These are phyloP conservation scores for Lutraria rhynchaena DNA, from an alignment of 1,140 invertebrate genomes.

Conservation along the genomic window DNA sequence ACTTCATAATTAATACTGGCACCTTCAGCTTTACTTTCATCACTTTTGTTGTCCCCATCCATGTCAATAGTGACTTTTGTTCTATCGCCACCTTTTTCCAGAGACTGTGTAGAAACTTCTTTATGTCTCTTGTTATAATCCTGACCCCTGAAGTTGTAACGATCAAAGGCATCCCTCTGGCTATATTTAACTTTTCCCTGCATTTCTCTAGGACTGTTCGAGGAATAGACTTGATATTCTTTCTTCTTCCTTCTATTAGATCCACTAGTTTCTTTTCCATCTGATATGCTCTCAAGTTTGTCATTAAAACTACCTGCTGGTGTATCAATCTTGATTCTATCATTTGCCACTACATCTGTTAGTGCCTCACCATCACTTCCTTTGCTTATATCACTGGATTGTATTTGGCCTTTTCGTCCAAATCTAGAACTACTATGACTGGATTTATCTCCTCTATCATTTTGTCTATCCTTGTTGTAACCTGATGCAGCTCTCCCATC, in stretches of 20 bases:
- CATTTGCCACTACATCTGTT: background rate
- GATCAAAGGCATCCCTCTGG: slow-evolving; percentile 17
- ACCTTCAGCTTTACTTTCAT: background rate
- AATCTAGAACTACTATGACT: background rate
- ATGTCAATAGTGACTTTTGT: slow-evolving; percentile 10
- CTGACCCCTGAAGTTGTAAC: slow-evolving; percentile 53
- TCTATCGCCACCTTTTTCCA: slow-evolving; percentile 43
- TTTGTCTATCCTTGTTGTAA: background rate
- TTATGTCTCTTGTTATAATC: slow-evolving; percentile 59
- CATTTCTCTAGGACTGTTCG: slow-evolving; percentile 29
- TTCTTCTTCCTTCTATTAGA: slow-evolving; percentile 40
- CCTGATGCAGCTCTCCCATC: background rate
- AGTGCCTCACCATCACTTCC: background rate
- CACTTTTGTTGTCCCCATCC: background rate
- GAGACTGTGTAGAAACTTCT: background rate
- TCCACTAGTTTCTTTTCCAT: slow-evolving; percentile 10
- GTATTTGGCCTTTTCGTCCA: background rate
- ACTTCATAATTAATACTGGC: background rate
- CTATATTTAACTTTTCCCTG: background rate
- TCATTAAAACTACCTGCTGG: background rate
- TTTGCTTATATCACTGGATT: background rate
- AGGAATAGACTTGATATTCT: slow-evolving; percentile 45
- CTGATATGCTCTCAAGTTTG: background rate
- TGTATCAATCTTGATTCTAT: background rate
- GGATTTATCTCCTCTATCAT: slow-evolving; percentile 1